These are phyloP conservation scores for Staurois parvus DNA, from an alignment of 2,797 vertebrate genomes.

Conservation along the genomic window DNA sequence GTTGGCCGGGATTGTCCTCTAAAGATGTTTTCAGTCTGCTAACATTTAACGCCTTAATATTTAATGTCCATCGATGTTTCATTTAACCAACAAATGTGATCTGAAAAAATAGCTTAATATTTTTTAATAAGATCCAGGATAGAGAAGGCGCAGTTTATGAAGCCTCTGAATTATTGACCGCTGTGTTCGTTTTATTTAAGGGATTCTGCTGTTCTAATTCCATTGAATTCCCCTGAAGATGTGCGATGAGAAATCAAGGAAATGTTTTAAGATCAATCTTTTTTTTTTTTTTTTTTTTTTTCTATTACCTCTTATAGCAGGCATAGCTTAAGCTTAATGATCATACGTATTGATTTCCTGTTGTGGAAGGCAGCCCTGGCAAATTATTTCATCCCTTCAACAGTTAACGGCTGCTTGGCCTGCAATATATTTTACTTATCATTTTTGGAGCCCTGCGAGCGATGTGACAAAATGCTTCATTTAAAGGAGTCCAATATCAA, in stretches of 20 bases:
- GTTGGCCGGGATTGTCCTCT: too few relatives aligned
- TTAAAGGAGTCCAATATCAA: neutral
- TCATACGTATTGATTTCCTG: constrained; percentile 43
- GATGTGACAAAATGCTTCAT: constrained; percentile 1
- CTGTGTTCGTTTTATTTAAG: constrained; percentile 15
- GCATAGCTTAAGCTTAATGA: constrained; percentile 49
- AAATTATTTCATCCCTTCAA: constrained; percentile 35
- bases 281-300: neutral
- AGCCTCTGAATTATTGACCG: constrained; percentile 18
- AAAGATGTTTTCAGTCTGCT: neutral
- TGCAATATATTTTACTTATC: constrained; percentile 37
- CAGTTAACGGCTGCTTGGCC: constrained; percentile 15
- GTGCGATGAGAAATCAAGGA: constrained; percentile 30
- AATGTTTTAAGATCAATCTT: constrained; percentile 36
- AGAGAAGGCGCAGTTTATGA: neutral
- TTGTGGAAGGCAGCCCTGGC: neutral
- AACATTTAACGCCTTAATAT: neutral
- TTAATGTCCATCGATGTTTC: neutral
- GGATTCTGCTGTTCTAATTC: neutral
- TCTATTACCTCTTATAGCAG: constrained; percentile 41
- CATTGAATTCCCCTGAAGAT: constrained; percentile 24
- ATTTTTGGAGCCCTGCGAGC: neutral
- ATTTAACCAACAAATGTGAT: neutral
- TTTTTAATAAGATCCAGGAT: neutral
- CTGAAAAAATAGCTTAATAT: constrained; percentile 1